Evolutionary conservation across 1,140 invertebrate genomes (phyloP), one percentile per base, ranked within the genome.

Genomic region (Drosophila miranda): DNA sequence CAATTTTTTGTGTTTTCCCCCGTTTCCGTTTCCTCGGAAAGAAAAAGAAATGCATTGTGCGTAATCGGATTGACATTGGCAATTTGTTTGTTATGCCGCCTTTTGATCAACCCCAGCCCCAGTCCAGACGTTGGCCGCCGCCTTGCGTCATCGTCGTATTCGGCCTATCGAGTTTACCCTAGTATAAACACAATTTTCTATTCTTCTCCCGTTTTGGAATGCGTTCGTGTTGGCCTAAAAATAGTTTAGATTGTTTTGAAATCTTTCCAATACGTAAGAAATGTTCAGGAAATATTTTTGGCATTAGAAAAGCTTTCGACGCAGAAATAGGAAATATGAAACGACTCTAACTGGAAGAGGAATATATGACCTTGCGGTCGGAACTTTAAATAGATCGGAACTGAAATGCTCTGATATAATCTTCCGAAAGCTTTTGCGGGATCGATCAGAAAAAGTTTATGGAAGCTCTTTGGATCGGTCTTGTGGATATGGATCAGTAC

Each of bases 181-280:
- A 21, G 61, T 48, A 75, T 75, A 75, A 78, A 78, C 64, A 79
- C 73, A 73, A 58, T 52, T 34, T 38, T 41, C 21, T 41, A 45
- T 72, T 78, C 60, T 57, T 44, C 58, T 53, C 60, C 56, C 59
- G 60, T 56, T 74, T 59, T 86, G 79, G 79, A 83, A 83, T 83
- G 80, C 42, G 58, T 45, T 44, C 21, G 30, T 9, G n/a, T 30
- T 41, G 19, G 14, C 50, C 81, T 84, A 84, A 81, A 84, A 86
- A 84, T 84, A 83, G 8, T 21, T 13, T 8, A 45, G 54, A 50
- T 9, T 56, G 26, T 69, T 79, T 80, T 56, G n/a, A 55, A 80
- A 59, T 64, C 78, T 57, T 2, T 50, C 46, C 49, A 49, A 76
- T 67, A 78, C 54, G 76, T 57, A 59, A 46, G 9, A 55, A 23